Conservation (phyloP, 2,113 vertebrate genomes). For the Gnathonemus echidnorhynchus region DNA sequence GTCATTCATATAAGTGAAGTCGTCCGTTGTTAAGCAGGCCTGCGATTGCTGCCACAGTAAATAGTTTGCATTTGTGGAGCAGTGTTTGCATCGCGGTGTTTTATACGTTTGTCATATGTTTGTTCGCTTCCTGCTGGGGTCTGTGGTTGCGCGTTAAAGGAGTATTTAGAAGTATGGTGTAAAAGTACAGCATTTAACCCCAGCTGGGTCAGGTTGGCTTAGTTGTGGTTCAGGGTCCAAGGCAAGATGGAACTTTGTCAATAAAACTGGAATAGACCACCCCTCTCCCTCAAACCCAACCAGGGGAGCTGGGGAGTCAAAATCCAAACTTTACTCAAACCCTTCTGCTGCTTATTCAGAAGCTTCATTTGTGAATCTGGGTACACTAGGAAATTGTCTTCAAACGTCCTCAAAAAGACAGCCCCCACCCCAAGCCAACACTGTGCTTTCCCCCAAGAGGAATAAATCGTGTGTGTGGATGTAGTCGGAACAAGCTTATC, state of each 20-base stretch:
- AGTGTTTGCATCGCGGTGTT: neutral
- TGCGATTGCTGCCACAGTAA: neutral
- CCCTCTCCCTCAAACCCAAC: neutral
- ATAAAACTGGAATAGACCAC: neutral
- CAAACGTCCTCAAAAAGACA: neutral
- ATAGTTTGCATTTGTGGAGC: neutral
- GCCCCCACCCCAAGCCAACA: neutral
- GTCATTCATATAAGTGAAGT: conserved; percentile 1
- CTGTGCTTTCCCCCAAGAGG: neutral
- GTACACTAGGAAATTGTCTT: neutral
- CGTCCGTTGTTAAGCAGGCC: neutral
- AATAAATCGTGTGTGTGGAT: neutral
- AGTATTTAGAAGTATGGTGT: neutral
- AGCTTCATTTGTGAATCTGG: neutral
- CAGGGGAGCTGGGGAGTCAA: neutral
- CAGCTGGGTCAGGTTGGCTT: neutral
- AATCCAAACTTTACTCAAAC: neutral
- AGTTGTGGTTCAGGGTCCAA: neutral
- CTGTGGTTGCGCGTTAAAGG: neutral
- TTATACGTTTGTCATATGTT: neutral
- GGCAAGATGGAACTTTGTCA: neutral
- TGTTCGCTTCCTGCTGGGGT: neutral
- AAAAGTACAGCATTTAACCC: neutral
- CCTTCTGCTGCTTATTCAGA: neutral
- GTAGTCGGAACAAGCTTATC: neutral